Base-by-base conservation (phyloP, 2,113 vertebrate species). In the Aspiorhynchus laticeps region DNA sequence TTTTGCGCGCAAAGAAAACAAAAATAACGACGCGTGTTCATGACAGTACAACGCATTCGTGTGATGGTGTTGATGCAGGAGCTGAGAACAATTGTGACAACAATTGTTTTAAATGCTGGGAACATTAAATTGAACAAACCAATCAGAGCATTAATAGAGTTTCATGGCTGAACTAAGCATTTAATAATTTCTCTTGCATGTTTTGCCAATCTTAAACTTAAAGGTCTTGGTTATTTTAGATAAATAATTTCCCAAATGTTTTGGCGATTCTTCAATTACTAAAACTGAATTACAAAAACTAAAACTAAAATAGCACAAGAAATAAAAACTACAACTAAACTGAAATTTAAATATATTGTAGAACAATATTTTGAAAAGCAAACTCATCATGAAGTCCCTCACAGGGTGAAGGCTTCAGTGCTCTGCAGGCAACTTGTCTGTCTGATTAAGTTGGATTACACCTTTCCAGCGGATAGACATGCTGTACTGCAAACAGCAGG, bases 371-470 rank as follows among this genome's bases (percentile, higher is more conserved):
- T 19, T 46, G 74, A 33, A 53, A 43, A 19, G 46, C 26, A 78
- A 78, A 78, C 46, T 17, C 43, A 46, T 26, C 11, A 21, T 53
- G 28, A 46, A 26, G 5, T 74, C 38, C 28, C 7, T 15, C n/a
- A 51, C n/a, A 51, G 14, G 43, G n/a, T 31, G 2, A 31, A 77
- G 71, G 33, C 3, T n/a, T 76, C 41, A 76, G 38, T 10, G 14
- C 74, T 43, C 43, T 43, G 74, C 43, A 76, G 41, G 14, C 56
- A 11, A 1, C 14, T 0, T 65, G 79, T 65, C 36, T 46, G 36
- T 71, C 26, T 51, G 63, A 69, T 83, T 51, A 48, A 69, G 12
- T 26, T 69, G 41, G 63, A 69, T 69, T 51, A 33, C 38, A 83
- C n/a, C 28, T 51, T 63, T 69, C 19, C 26, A 28, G 6, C 7